A percentile compares a stretch with the other conserved stretches of the same genome.
Evolutionary conservation across 2,797 vertebrate species (phyloP).

Genomic region (Anguilla megastoma): DNA sequence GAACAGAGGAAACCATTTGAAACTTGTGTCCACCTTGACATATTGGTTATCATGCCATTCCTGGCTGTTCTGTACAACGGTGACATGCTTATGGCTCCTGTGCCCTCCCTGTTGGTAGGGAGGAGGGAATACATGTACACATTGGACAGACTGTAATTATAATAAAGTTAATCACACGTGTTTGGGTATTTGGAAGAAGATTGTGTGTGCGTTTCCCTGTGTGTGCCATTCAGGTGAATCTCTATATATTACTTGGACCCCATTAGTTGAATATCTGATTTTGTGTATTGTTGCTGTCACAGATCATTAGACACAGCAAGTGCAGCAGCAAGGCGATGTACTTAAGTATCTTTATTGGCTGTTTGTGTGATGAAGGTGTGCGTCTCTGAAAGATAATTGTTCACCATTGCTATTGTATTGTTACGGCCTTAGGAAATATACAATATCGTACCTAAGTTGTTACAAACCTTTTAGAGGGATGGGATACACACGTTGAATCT

Average conservation of each 20-base stretch:
- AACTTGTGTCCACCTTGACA: constrained; percentile 1
- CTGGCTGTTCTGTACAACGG: neutral
- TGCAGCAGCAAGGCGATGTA: neutral
- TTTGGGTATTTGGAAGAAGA: neutral
- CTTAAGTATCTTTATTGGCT: neutral
- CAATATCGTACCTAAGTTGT: neutral
- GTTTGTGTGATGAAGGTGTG: neutral
- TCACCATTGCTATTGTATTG: neutral
- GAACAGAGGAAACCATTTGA: neutral
- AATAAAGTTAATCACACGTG: neutral
- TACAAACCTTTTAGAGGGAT: too few relatives aligned
- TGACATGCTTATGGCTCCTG: neutral
- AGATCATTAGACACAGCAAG: neutral
- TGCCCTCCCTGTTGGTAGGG: neutral
- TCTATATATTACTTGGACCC: neutral
- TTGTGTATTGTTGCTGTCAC: neutral
- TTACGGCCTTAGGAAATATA: neutral
- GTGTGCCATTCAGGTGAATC: neutral
- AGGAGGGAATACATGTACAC: too few relatives aligned
- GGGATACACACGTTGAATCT: too few relatives aligned
- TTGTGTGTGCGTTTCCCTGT: neutral
- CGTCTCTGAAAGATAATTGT: neutral
- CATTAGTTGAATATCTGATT: neutral
- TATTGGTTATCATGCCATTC: neutral
- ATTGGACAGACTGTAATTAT: neutral